Base-by-base conservation (phyloP, 2,888 invertebrate species). In the Tortricodes alternella region DNA sequence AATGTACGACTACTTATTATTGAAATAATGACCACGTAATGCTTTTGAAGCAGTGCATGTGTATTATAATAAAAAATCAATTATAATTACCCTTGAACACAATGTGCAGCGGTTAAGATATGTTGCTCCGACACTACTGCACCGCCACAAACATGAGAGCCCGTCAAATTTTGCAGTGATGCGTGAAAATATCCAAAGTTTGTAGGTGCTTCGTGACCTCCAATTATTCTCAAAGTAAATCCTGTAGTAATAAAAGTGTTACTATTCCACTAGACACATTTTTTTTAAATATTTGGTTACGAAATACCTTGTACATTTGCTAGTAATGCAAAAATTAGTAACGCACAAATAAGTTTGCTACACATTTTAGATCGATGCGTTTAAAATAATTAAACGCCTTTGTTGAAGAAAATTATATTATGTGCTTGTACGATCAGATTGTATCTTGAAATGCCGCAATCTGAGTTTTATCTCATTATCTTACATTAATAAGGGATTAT, bases 101-200 rank as follows among this genome's bases (percentile, higher is more conserved):
- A 90, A 71, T 90, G 89, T 11, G 89, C 89, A 3, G 85, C 88
- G 6, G 89, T 88, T 0, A 83, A 67, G 9, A 88, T 63, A 61
- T 82, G 77, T 61, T 66, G 70, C 29, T 68, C 69, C 0, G 89
- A 88, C 37, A 89, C 68, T 6, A 89, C 74, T 23, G 82, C 83
- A 9, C 87, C 84, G 11, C 89, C 89, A 70, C 89, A 89, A 1
- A 90, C 85, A 64, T 90, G 89, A 59, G 80, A 58, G 0, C 83
- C 82, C 1, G 76, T 74, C 43, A 81, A 50, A 61, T 88, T 89
- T 67, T 89, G 89, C 21, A 90, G 69, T 0, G 89, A 90, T 0
- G 78, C 87, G 55, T 89, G 86, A 63, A 81, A 85, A 50, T 65
- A 70, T 2, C 84, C 87, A 57, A 71, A 83, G 27, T 73, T 62